Evolutionary conservation across 2,888 invertebrate species (phyloP), one percentile per base, ranked within the genome.

Genomic region (Melitaea athalia): DNA sequence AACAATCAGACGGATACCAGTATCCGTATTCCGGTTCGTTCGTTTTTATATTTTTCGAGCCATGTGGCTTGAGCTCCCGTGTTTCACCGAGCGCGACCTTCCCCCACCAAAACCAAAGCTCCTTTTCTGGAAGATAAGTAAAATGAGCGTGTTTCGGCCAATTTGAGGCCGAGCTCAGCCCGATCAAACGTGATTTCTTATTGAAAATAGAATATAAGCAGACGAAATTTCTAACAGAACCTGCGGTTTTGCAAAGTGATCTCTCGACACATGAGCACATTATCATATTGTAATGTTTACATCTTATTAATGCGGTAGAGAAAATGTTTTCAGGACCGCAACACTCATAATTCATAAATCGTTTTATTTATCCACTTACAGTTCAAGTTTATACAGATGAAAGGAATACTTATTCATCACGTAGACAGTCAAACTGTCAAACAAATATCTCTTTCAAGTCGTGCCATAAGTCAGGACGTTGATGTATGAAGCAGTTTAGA

Each of bases 161-260:
- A 90, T 91, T 91, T 89, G 87, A 86, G 86, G 86, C 79, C 78
- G 82, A 84, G 85, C 82, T 85, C 70, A 75, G 73, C 78, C 81
- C 84, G 85, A 87, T 87, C 85, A 83, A 88, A 88, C 85, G 88
- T 86, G 89, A 89, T 90, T 91, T 87, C 87, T 88, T 88, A 89
- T 86, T 88, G 86, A 81, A 77, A 84, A 78, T 79, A 81, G 81
- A 79, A 85, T 83, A 84, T 78, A 79, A 80, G 79, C 83, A 82
- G 83, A 79, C 81, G 63, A 38, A 47, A 17, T 15, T 59, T 42
- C 43, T 71, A 63, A 66, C 60, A 59, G 49, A 66, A 68, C 52
- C 59, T 61, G 15, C 47, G 38, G 55, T 47, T 33, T 67, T 67
- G n/a, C 49, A 62, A 61, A 53, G 57, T 57, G n/a, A 42, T 33